phyloP scores from a whole-genome alignment of 2,888 invertebrate species.

The Morpho helenor region DNA sequence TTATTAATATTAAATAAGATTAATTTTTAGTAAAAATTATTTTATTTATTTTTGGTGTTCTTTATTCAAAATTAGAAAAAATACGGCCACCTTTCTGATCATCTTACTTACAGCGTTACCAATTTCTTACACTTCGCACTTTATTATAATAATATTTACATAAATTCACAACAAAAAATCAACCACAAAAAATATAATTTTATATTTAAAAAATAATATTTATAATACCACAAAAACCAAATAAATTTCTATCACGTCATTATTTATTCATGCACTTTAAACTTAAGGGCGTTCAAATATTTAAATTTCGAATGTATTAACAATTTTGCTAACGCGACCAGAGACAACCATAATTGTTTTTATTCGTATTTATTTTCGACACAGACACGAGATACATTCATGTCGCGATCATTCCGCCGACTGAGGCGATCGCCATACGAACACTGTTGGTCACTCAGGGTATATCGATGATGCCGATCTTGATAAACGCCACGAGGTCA shows the following conservation, averaged over 20 bases:
- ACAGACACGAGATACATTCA: constrained; percentile 43
- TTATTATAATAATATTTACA: background rate
- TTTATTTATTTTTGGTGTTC: no score
- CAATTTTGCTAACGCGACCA: constrained; percentile 2
- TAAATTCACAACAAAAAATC: no score
- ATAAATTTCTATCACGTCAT: constrained; percentile 26
- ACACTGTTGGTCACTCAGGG: constrained; percentile 59
- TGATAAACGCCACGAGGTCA: constrained; percentile 71
- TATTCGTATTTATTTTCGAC: constrained; percentile 34
- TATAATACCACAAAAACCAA: constrained; percentile 15
- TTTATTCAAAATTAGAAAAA: no score
- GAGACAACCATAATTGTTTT: constrained; percentile 21
- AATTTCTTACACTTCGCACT: background rate
- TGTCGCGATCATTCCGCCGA: constrained; percentile 58
- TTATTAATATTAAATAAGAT: no score
- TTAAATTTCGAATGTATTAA: constrained; percentile 5
- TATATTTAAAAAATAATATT: no score
- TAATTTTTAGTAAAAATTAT: no score
- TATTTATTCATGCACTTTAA: constrained; percentile 5
- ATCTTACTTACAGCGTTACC: background rate
- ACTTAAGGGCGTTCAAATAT: constrained; percentile 3
- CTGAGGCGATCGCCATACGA: constrained; percentile 54
- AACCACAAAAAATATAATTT: no score
- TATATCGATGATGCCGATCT: constrained; percentile 70
- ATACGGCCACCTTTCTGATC: background rate